These are phyloP conservation scores for Eufriesea mexicana DNA, from an alignment of 1,140 invertebrate genomes.

Conservation along the genomic window DNA sequence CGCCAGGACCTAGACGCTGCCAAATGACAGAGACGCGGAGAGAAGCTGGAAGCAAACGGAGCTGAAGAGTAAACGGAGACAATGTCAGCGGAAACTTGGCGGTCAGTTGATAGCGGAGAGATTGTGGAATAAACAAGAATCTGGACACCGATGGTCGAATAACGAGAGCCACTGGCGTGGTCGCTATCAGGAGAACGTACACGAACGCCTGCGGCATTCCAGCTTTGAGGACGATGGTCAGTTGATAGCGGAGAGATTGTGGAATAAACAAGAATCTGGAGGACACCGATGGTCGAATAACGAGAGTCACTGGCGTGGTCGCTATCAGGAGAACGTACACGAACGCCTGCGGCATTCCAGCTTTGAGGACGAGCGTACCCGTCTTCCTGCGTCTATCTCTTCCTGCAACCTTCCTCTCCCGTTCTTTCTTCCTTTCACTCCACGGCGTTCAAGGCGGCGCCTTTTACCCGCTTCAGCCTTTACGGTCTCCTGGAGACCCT, in stretches of 20 bases:
- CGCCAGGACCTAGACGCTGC: not conserved
- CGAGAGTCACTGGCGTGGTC: constrained; percentile 8
- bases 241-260: constrained; percentile 23
- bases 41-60: not conserved
- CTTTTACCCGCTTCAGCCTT: constrained; percentile 23
- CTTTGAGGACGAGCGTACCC: constrained; percentile 48
- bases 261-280: constrained; percentile 31
- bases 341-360: constrained; percentile 54
- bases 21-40: not conserved
- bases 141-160: constrained; percentile 1
- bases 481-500: constrained; percentile 1
- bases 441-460: constrained; percentile 19
- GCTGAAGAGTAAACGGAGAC: constrained; percentile 43
- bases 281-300: constrained; percentile 10
- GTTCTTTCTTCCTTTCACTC: constrained; percentile 26
- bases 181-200: constrained; percentile 19
- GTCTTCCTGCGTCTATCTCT: constrained; percentile 41
- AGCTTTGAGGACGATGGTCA: constrained; percentile 54
- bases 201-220: constrained; percentile 55
- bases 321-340: constrained; percentile 24
- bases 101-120: constrained; percentile 28
- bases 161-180: constrained; percentile 16
- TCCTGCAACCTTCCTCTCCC: constrained; percentile 1
- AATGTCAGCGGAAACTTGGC: constrained; percentile 38
- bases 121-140: constrained; percentile 33